Evolutionary conservation across 2,888 invertebrate species (phyloP), one percentile per base, ranked within the genome.

Genomic region (Tribolium freemani): DNA sequence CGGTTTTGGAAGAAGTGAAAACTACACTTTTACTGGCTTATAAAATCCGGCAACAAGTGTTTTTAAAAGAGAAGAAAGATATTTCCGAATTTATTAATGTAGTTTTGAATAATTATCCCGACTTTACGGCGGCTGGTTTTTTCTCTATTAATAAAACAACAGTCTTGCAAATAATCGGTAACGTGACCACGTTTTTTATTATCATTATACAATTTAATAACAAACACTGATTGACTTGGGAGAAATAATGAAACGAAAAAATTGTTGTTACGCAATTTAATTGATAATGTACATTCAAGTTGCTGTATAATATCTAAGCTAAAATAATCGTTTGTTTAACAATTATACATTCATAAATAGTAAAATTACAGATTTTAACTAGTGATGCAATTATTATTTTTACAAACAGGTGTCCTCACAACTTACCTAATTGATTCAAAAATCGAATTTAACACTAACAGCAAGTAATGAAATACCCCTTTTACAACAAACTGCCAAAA

Each of bases 301-400:
- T 73, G 72, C 67, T 77, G 73, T 75, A 74, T 70, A 58, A 74
- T 71, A 78, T 73, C 77, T 79, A 79, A 73, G 77, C 78, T 79
- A 80, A 76, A 73, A 74, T 73, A 67, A 68, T 53, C 30, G 44
- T 38, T 51, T 54, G 57, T 53, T 16, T 54, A 72, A 68, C 76
- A 77, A 77, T 75, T 73, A 74, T 78, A 79, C 77, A 77, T 71
- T 76, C 75, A 77, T 79, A 79, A 78, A 79, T 79, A 78, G 76
- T 78, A 77, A 78, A 76, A 76, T 76, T 78, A 78, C 78, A 78
- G 64, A 48, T 13, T 50, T 72, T 66, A 71, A 75, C 75, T 73
- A 75, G 77, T 75, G 76, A 75, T 73, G 71, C 38, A 38, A 38
- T 5, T 67, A 70, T 66, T 72, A 70, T 72, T 70, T 68, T 61